A percentile compares a stretch with the other conserved stretches of the same genome.
Conservation (phyloP, 2,797 vertebrate genomes). For the Hydrophis major region DNA sequence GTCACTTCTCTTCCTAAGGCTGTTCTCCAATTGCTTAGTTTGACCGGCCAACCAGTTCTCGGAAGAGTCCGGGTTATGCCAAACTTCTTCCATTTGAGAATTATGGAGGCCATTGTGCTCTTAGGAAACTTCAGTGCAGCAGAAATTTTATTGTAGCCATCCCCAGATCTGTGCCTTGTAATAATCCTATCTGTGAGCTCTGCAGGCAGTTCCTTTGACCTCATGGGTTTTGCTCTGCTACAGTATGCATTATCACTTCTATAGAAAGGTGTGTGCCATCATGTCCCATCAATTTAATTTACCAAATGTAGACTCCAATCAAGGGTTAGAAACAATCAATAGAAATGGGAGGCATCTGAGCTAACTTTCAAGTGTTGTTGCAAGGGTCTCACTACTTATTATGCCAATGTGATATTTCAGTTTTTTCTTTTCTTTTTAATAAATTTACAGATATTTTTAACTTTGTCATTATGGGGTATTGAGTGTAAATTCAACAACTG, state of each 20-base stretch:
- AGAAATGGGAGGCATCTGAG: neutral
- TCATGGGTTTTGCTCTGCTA: neutral
- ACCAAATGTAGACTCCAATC: neutral
- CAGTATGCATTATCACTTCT: neutral
- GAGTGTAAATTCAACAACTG: neutral
- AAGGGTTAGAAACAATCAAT: neutral
- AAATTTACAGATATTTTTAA: neutral
- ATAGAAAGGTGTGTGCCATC: neutral
- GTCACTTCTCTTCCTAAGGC: neutral
- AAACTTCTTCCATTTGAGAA: neutral
- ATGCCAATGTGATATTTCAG: neutral
- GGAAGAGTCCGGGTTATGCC: neutral
- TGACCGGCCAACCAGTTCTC: neutral
- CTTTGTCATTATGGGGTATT: neutral
- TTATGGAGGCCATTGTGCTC: neutral
- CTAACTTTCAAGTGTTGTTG: neutral
- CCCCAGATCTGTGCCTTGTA: neutral
- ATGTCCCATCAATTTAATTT: neutral
- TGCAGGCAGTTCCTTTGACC: neutral
- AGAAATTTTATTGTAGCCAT: neutral
- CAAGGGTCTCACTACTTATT: neutral
- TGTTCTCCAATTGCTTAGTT: neutral
- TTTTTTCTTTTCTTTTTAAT: neutral
- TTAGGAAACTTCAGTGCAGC: neutral
- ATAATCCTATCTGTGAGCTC: neutral